Evolutionary conservation across 2,888 invertebrate species (phyloP), one percentile per base, ranked within the genome.

Genomic region (Ophraella communa): DNA sequence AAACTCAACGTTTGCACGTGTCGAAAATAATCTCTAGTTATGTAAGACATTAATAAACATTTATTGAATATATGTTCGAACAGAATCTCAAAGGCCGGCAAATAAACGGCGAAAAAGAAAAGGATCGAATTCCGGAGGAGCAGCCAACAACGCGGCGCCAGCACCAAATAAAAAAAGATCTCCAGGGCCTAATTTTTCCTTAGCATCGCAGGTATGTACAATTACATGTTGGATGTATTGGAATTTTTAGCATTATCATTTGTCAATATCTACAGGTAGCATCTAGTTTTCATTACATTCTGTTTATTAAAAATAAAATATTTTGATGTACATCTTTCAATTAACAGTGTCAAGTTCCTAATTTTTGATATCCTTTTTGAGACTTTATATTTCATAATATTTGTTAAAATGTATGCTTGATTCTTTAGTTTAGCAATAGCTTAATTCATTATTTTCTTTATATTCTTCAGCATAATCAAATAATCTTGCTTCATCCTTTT

Each of bases 51-150:
- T 54, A 54, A 23, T 47, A 30, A 45, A 49, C 53, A 65, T 66
- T 70, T 66, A 27, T 62, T 68, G 8, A 66, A 68, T n/a, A 70
- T 65, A 70, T 64, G 62, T 63, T 64, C 65, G 49, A 58, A 62
- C 55, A 93, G 98, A 98, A 84, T 93, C 96, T 20, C 94, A 95
- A 83, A 88, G 97, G 80, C 96, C 96, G 68, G 92, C 96, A 63
- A 96, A 93, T 82, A 98, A 98, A 84, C 87, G 98, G 75, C 91
- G 97, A 86, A 98, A 98, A 89, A 89, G 97, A 82, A 98, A 98
- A 86, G 95, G 94, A 63, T 95, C 95, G 76, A 88, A 91, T 72
- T 93, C 94, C 8, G 93, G 94, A 39, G 93, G 93, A 67, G 90
- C 89, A 63, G 90, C 89, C 53, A 94, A 92, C 84, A 91, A 88